These are phyloP conservation scores for Sylvilagus floridanus DNA, from an alignment of 2,797 vertebrate genomes.

Conservation along the genomic window DNA sequence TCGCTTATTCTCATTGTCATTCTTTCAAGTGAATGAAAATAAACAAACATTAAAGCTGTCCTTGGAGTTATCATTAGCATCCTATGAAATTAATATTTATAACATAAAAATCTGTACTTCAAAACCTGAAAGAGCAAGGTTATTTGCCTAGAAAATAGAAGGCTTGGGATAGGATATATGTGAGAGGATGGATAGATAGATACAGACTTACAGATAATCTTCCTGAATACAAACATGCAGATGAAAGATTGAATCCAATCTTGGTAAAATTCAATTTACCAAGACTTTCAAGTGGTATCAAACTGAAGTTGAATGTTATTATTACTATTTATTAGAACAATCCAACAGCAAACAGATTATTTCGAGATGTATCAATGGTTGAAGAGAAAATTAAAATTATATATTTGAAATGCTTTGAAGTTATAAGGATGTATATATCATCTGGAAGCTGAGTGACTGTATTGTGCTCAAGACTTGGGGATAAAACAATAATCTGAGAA, in stretches of 20 bases:
- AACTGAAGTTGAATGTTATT: conserved; percentile 2
- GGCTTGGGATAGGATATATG: neutral
- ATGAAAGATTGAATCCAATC: neutral
- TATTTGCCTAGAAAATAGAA: neutral
- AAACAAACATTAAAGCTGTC: no score
- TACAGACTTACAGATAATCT: neutral
- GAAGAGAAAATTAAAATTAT: neutral
- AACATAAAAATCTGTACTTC: neutral
- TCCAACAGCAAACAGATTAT: neutral
- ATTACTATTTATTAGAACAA: neutral
- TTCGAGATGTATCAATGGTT: neutral
- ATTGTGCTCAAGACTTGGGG: neutral
- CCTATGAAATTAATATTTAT: neutral
- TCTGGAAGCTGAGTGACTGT: neutral
- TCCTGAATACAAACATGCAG: neutral
- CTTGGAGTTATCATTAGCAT: neutral
- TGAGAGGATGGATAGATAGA: neutral
- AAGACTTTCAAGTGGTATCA: neutral
- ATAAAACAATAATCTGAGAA: neutral
- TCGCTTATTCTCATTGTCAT: no score
- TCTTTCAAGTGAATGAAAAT: no score
- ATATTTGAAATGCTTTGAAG: neutral
- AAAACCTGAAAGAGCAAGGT: conserved; percentile 2
- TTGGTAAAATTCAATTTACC: neutral
- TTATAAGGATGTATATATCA: neutral